phyloP scores from a whole-genome alignment of 2,888 invertebrate genomes.

The Drosophila engyochracea region DNA sequence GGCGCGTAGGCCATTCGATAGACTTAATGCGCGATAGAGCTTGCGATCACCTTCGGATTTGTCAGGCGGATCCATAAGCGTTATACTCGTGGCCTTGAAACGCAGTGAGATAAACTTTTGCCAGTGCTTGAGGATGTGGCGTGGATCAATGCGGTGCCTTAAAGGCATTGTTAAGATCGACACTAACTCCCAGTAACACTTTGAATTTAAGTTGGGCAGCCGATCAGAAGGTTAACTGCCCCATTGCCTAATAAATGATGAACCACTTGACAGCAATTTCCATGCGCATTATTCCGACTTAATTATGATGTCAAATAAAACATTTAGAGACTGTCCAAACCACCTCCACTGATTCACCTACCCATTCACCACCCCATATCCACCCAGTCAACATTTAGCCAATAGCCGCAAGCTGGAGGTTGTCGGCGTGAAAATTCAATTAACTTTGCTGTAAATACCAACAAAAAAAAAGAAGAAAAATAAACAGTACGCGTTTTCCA shows the following conservation, averaged over 20 bases:
- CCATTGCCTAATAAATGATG: conserved; percentile 61
- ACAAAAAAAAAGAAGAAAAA: conserved; percentile 17
- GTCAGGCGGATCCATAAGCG: conserved; percentile 87
- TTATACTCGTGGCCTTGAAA: conserved; percentile 31
- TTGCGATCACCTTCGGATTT: conserved; percentile 93
- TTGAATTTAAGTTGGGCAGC: conserved; percentile 41
- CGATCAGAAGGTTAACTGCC: conserved; percentile 35
- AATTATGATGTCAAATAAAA: conserved; percentile 76
- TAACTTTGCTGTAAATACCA: conserved; percentile 63
- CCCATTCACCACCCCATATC: not conserved
- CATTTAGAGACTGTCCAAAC: conserved; percentile 38
- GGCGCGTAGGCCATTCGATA: conserved; percentile 90
- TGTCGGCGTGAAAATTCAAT: conserved; percentile 73
- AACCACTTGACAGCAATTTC: conserved; percentile 72
- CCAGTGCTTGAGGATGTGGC: conserved; percentile 28
- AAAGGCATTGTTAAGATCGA: conserved; percentile 41
- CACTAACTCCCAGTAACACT: conserved; percentile 8
- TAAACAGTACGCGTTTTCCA: conserved; percentile 13
- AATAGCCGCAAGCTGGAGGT: conserved; percentile 36
- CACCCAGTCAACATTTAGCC: conserved; percentile 2
- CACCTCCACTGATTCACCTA: not conserved
- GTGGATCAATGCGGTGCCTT: conserved; percentile 21
- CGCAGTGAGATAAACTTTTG: conserved; percentile 35
- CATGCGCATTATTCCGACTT: conserved; percentile 69
- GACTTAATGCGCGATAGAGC: conserved; percentile 89